Evolutionary conservation across 2,113 vertebrate genomes (phyloP).

Genomic region (Sakesphorus luctuosus): DNA sequence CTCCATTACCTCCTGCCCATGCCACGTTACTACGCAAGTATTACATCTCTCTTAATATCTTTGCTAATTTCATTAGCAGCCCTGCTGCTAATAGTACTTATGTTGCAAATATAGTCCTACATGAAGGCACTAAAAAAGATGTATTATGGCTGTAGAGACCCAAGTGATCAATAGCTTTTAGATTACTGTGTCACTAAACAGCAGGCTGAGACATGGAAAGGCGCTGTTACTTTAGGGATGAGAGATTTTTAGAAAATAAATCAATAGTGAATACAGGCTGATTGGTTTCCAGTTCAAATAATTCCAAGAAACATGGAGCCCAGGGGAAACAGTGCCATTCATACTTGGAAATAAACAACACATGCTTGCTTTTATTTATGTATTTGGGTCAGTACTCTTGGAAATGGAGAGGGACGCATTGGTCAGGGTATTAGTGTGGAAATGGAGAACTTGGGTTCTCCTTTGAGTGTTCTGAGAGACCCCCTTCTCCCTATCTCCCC

Average conservation of each 20-base stretch:
- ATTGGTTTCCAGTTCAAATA: constrained; percentile 62
- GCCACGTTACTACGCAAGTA: neutral
- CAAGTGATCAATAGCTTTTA: constrained; percentile 65
- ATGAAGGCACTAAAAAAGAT: constrained; percentile 20
- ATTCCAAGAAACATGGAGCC: constrained; percentile 54
- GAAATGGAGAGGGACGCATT: neutral
- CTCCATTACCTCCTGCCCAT: neutral
- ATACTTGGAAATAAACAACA: constrained; percentile 37
- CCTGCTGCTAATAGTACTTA: neutral
- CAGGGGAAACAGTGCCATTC: constrained; percentile 7
- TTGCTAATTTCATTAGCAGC: neutral
- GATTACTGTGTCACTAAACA: constrained; percentile 54
- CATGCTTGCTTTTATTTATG: neutral
- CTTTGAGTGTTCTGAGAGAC: neutral
- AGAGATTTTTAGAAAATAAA: constrained; percentile 60
- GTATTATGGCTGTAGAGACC: constrained; percentile 24
- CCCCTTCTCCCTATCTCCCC: neutral
- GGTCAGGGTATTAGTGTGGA: neutral
- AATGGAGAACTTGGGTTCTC: neutral
- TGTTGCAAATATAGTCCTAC: neutral
- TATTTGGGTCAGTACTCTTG: constrained; percentile 46
- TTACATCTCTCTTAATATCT: neutral
- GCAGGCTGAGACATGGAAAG: constrained; percentile 41
- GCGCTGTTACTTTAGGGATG: constrained; percentile 38
- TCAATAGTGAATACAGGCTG: constrained; percentile 45